Evolutionary conservation across 2,113 vertebrate genomes (phyloP).

Genomic region (Callospermophilus lateralis): DNA sequence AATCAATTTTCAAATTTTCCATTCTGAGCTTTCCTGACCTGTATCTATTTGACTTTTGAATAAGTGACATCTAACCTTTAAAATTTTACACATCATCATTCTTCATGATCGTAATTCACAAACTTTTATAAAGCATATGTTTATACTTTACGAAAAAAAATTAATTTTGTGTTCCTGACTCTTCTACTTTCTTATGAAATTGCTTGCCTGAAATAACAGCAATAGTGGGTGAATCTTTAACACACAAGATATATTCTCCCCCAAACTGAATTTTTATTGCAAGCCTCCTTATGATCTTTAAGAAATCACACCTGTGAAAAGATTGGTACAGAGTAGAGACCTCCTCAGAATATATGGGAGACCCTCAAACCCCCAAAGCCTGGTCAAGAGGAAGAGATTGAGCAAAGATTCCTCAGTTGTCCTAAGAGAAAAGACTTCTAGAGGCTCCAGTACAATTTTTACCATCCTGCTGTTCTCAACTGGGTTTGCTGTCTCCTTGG

Average conservation of each 20-base stretch:
- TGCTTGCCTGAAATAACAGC: neutral
- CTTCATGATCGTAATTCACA: neutral
- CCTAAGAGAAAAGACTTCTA: neutral
- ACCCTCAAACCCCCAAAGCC: neutral
- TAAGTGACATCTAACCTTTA: neutral
- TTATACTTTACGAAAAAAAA: neutral
- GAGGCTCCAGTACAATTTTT: neutral
- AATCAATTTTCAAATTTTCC: neutral
- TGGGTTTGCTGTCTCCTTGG: neutral
- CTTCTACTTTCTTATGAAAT: neutral
- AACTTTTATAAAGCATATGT: neutral
- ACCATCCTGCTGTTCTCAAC: neutral
- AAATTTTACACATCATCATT: neutral
- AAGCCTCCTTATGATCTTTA: neutral
- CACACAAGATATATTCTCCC: neutral
- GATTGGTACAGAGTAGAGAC: neutral
- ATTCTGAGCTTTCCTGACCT: neutral
- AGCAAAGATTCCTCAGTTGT: neutral
- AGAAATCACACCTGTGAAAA: neutral
- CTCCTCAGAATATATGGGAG: neutral
- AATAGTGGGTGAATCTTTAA: neutral
- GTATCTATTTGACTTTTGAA: constrained; percentile 14
- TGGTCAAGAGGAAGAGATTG: neutral
- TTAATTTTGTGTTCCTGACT: constrained; percentile 7
- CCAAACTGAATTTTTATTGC: neutral